Evolutionary conservation across 2,888 invertebrate genomes (phyloP).

Genomic region (Rhyacophila evoluta): DNA sequence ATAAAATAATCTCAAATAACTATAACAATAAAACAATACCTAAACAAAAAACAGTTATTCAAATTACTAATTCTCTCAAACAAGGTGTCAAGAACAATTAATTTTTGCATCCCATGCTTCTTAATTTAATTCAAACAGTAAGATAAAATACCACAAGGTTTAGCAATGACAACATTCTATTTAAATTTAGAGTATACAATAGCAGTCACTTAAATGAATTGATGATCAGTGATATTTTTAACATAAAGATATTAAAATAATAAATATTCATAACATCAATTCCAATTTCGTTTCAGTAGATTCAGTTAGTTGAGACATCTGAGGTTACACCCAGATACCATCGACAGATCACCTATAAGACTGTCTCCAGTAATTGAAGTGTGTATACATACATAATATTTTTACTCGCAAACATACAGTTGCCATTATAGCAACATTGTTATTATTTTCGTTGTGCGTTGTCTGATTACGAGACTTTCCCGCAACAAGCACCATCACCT

Average conservation of each 20-base stretch:
- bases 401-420: neutral
- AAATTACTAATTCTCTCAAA: too few species aligned
- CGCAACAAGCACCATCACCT: slow-evolving; percentile 76
- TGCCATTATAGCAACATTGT: neutral
- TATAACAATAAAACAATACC: too few species aligned
- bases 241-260: neutral
- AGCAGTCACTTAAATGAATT: neutral
- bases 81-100: too few species aligned
- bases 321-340: neutral
- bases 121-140: too few species aligned
- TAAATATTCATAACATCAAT: neutral
- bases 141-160: too few species aligned
- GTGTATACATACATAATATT: neutral
- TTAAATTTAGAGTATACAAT: neutral
- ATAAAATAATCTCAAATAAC: too few species aligned
- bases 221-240: neutral
- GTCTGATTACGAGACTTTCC: slow-evolving; percentile 55
- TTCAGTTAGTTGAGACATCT: neutral
- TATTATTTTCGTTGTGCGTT: slow-evolving; percentile 1
- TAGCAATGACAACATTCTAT: neutral
- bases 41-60: too few species aligned
- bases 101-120: too few species aligned
- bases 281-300: neutral
- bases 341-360: neutral
- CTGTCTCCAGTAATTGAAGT: too few species aligned